Conservation (phyloP, 2,888 invertebrate species). For the Tromatobia lineatoria region DNA sequence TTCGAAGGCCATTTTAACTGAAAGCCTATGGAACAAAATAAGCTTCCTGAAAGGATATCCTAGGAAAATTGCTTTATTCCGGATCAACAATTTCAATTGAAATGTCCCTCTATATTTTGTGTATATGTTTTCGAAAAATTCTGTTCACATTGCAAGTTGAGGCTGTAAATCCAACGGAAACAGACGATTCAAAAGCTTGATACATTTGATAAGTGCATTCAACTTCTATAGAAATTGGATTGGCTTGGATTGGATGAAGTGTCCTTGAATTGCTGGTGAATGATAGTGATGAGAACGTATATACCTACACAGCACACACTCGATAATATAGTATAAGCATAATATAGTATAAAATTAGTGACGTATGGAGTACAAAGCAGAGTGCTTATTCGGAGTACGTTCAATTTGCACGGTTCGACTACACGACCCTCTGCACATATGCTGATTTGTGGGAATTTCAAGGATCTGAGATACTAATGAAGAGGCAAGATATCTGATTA, state of each 20-base stretch:
- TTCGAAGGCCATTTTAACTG: too few relatives aligned
- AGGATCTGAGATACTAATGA: background rate
- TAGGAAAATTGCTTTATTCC: too few relatives aligned
- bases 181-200: background rate
- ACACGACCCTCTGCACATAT: background rate
- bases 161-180: background rate
- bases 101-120: too few relatives aligned
- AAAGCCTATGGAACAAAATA: too few relatives aligned
- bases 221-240: background rate
- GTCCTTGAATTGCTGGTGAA: slow-evolving; percentile 3
- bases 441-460: slow-evolving; percentile 4
- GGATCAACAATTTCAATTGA: too few relatives aligned
- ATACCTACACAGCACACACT: background rate
- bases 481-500: background rate
- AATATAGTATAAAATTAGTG: background rate
- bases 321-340: background rate
- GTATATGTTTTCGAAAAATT: background rate
- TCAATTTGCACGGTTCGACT: slow-evolving; percentile 12
- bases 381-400: slow-evolving; percentile 6
- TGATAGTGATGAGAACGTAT: slow-evolving; percentile 2
- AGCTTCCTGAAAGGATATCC: too few relatives aligned
- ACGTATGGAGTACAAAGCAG: background rate
- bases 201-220: background rate
- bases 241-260: background rate
- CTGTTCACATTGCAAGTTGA: background rate